Evolutionary conservation across 2,797 vertebrate species (phyloP).

Genomic region (Myripristis murdjan): DNA sequence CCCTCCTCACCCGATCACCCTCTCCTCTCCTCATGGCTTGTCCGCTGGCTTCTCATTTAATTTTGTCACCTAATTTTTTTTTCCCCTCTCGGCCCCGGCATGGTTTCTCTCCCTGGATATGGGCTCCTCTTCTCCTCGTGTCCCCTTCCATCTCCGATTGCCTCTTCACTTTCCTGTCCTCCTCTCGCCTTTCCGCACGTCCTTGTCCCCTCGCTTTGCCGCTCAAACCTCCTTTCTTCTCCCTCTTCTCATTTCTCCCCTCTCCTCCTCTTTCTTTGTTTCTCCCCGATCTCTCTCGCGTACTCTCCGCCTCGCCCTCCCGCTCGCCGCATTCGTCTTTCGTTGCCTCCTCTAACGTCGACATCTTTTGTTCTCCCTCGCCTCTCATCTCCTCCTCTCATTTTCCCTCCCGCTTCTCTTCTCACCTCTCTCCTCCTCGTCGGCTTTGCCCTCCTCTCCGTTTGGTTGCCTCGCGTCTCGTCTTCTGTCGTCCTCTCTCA

Average conservation of each 20-base stretch:
- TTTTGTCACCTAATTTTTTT: no score
- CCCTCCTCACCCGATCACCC: not conserved
- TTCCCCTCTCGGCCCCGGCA: not conserved
- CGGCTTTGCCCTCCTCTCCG: not conserved
- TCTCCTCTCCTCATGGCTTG: not conserved
- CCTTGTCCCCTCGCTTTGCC: not conserved
- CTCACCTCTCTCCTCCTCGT: not conserved
- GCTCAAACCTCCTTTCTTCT: not conserved
- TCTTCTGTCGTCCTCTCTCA: not conserved
- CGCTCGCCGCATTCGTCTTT: not conserved
- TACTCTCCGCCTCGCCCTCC: not conserved
- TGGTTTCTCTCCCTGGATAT: slow-evolving; percentile 8
- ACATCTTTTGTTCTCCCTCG: slow-evolving; percentile 3
- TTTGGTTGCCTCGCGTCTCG: not conserved
- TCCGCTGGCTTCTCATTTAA: no score
- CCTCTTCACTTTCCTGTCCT: not conserved
- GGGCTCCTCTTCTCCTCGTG: not conserved
- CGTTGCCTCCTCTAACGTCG: slow-evolving; percentile 3
- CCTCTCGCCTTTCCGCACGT: not conserved
- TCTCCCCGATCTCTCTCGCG: not conserved
- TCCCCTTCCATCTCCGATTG: not conserved
- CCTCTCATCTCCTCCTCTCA: not conserved
- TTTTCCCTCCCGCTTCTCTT: slow-evolving; percentile 3
- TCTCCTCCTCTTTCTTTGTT: not conserved
- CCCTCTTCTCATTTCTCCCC: not conserved